phyloP scores from a whole-genome alignment of 2,797 vertebrate genomes.

The Aplochiton taeniatus region DNA sequence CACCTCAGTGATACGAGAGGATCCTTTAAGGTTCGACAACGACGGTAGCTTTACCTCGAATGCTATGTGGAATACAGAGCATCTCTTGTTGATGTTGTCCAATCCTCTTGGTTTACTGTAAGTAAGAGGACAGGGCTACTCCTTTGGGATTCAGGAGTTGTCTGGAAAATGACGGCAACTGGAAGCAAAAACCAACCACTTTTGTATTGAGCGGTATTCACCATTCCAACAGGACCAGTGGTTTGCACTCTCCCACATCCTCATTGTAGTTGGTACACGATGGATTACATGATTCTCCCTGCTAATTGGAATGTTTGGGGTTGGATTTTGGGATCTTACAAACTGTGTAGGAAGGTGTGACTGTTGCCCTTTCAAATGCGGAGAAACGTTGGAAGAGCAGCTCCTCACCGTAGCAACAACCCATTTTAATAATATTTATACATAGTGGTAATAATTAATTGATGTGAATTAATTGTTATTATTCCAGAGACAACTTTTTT shows the following conservation, averaged over 20 bases:
- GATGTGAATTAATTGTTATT: slow-evolving; percentile 64
- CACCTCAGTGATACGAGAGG: slow-evolving; percentile 29
- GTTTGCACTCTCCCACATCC: slow-evolving; percentile 28
- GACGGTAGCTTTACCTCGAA: too few relatives aligned
- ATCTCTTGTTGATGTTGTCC: too few relatives aligned
- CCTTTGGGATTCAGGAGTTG: slow-evolving; percentile 4
- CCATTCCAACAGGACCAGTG: slow-evolving; percentile 15
- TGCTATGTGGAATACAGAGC: too few relatives aligned
- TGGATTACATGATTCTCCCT: slow-evolving; percentile 17
- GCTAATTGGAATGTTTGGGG: slow-evolving; percentile 21
- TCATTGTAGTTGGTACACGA: slow-evolving; percentile 20
- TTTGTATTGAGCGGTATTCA: slow-evolving; percentile 38
- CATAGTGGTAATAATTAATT: slow-evolving; percentile 66
- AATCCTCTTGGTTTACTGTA: too few relatives aligned
- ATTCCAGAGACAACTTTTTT: slow-evolving; percentile 68
- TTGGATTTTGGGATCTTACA: slow-evolving; percentile 30
- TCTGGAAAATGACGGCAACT: slow-evolving; percentile 49
- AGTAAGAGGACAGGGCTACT: neutral
- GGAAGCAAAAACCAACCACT: slow-evolving; percentile 17
- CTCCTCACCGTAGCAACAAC: slow-evolving; percentile 70
- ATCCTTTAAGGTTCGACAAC: slow-evolving; percentile 17
- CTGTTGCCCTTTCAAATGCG: slow-evolving; percentile 21
- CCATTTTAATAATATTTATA: slow-evolving; percentile 77
- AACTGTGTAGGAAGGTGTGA: slow-evolving; percentile 25
- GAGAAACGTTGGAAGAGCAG: slow-evolving; percentile 43